Evolutionary conservation across 2,888 invertebrate species (phyloP).

Genomic region (Taphrorychus bicolor): DNA sequence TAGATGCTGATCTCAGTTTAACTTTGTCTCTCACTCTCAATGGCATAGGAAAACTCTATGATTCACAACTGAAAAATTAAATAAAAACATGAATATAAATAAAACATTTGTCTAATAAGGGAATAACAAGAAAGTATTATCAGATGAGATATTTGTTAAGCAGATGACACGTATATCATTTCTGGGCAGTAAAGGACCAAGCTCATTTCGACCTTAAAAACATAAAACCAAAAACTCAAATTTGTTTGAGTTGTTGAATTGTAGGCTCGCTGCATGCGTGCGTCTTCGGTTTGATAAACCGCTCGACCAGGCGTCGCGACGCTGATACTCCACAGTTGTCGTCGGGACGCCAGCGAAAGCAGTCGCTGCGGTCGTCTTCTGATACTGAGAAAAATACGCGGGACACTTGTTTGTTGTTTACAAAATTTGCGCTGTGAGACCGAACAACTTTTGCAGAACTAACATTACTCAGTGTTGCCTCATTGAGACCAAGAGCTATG

Average conservation of each 20-base stretch:
- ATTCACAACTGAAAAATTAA: no score
- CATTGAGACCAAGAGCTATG: not conserved
- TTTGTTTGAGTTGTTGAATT: not conserved
- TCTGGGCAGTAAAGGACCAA: no score
- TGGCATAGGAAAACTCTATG: no score
- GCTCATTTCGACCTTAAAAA: no score
- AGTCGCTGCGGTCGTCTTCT: constrained; percentile 1
- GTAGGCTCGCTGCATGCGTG: constrained; percentile 16
- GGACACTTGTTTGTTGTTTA: not conserved
- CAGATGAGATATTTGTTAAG: no score
- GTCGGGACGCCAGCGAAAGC: constrained; percentile 27
- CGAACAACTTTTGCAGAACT: not conserved
- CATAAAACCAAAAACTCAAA: constrained; percentile 4
- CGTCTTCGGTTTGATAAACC: constrained; percentile 18
- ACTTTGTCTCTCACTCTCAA: no score
- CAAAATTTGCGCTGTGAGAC: not conserved
- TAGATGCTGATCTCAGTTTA: no score
- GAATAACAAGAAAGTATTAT: no score
- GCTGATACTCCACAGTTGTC: constrained; percentile 30
- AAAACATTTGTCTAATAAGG: no score
- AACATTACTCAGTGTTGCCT: not conserved
- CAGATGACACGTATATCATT: no score
- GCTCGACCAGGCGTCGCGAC: constrained; percentile 27
- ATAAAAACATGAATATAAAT: no score
- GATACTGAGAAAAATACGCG: constrained; percentile 16